Percentiles rank a stretch among this genome's conserved stretches.
These are phyloP conservation scores for Drosophila bunnanda DNA, from an alignment of 2,888 invertebrate genomes.

Conservation along the genomic window DNA sequence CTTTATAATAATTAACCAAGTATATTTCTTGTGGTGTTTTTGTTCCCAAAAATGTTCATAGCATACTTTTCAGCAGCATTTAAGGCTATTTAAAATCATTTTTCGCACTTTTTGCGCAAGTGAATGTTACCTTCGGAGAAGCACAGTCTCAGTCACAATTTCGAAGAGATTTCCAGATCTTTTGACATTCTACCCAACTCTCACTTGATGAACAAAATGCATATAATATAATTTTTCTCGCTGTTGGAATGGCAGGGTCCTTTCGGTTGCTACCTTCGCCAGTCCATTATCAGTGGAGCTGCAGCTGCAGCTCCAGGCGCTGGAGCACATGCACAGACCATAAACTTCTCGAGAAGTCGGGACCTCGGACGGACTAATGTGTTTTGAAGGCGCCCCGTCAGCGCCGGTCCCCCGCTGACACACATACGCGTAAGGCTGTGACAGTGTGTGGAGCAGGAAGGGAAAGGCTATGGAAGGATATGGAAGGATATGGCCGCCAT, in stretches of 20 bases:
- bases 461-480: neutral
- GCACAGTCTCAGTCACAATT: neutral
- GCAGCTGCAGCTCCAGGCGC: constrained; percentile 52
- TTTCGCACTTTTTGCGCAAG: neutral
- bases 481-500: constrained; percentile 35
- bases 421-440: constrained; percentile 6
- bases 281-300: constrained; percentile 60
- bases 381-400: constrained; percentile 38
- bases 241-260: neutral
- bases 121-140: neutral
- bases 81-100: neutral
- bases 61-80: neutral
- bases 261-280: constrained; percentile 10
- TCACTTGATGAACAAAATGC: neutral
- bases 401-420: constrained; percentile 10
- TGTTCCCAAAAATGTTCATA: neutral
- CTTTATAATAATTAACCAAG: neutral
- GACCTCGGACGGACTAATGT: constrained; percentile 56
- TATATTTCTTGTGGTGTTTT: neutral
- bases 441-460: too few species aligned
- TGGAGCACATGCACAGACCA: constrained; percentile 57
- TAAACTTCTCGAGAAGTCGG: constrained; percentile 39
- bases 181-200: too few species aligned
- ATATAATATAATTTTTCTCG: neutral
- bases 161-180: too few species aligned